Conservation (phyloP, 2,113 vertebrate species). For the Percopsis transmontana region DNA sequence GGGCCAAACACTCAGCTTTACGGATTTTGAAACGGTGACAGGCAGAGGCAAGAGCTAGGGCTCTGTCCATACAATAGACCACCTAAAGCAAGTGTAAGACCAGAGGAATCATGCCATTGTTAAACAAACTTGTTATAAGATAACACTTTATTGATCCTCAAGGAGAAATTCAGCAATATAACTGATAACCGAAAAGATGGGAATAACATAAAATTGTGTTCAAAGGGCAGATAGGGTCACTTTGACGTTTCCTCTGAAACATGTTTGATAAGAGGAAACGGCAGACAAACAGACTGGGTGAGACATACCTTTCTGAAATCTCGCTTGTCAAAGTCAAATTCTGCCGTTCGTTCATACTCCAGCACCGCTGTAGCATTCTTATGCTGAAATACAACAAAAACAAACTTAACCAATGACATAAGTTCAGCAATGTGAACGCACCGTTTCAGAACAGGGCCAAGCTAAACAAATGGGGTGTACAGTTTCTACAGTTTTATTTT, state of each 20-base stretch:
- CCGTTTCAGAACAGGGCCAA: background rate
- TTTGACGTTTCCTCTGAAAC: background rate
- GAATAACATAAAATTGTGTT: no score
- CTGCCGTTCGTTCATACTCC: slow-evolving; percentile 91
- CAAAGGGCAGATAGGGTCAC: no score
- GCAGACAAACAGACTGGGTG: background rate
- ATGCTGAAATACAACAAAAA: slow-evolving; percentile 75
- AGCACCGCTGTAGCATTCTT: slow-evolving; percentile 86
- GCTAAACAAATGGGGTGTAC: background rate
- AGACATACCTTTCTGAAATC: slow-evolving; percentile 92
- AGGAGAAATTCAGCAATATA: no score
- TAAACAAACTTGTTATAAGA: no score
- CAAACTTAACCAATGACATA: background rate
- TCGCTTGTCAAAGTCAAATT: slow-evolving; percentile 89
- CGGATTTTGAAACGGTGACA: slow-evolving; percentile 96
- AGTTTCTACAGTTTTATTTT: no score
- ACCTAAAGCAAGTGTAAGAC: slow-evolving; percentile 74
- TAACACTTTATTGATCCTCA: background rate
- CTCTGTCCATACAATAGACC: slow-evolving; percentile 96
- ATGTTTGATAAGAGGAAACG: background rate
- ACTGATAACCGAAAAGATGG: no score
- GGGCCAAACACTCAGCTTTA: slow-evolving; percentile 93
- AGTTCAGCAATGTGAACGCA: background rate
- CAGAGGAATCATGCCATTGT: background rate
- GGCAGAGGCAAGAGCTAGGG: slow-evolving; percentile 86